Evolutionary conservation across 2,888 invertebrate species (phyloP), one percentile per base, ranked within the genome.

Genomic region (Platycnemis pennipes): DNA sequence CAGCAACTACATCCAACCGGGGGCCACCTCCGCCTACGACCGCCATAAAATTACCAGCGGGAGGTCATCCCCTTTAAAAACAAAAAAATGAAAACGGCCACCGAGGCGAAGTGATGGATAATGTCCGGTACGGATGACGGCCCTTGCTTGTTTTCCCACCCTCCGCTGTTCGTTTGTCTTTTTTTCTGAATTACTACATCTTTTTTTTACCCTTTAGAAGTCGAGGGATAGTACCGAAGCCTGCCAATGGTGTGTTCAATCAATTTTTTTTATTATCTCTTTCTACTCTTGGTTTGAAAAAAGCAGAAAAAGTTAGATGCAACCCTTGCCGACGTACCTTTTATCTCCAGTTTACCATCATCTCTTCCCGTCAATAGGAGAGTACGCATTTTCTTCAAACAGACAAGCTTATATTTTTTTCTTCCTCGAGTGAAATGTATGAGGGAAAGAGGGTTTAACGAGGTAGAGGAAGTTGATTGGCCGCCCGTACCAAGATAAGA

Each of bases 51-150:
- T 87, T n/a, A 87, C 11, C 87, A 19, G 46, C n/a, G n/a, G 44
- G 87, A n/a, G 44, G 45, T 87, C 44, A 44, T 44, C 87, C 46
- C 77, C 77, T 37, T 77, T 77, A 77, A 77, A 49, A 49, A 11
- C 49, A n/a, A n/a, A n/a, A n/a, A n/a, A n/a, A n/a, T n/a, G n/a
- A n/a, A n/a, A n/a, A 19, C 49, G 8, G 77, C 77, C 37, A n/a
- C 87, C 87, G 77, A 16, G 45, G 26, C 87, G 42, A n/a, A 22
- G 46, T 87, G 87, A 87, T 87, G 87, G 87, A 87, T 87, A 87
- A 87, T 87, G 87, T 87, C 87, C 87, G 87, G 87, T 87, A 46
- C n/a, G 87, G 45, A n/a, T 87, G 87, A 87, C 87, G 87, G 45
- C 46, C 44, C 37, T 16, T 19, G 87, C 46, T 87, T 87, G n/a